Evolutionary conservation across 2,888 invertebrate species (phyloP).

Genomic region (Diadegma fenestrale): DNA sequence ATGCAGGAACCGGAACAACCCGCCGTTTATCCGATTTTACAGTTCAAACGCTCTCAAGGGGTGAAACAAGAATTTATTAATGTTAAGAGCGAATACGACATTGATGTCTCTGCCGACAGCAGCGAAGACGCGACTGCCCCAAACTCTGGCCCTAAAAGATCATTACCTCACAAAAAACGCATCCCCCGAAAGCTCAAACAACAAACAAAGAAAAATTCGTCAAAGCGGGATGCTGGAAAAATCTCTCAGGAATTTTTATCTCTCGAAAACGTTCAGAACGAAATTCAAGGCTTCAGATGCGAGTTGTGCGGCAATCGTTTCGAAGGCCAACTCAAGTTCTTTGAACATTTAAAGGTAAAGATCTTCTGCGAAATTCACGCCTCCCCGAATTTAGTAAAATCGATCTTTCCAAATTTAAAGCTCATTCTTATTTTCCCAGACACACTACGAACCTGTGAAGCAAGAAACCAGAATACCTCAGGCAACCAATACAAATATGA

Average conservation of each 20-base stretch:
- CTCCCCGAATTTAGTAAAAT: neutral
- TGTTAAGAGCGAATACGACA: conserved; percentile 84
- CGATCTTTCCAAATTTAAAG: neutral
- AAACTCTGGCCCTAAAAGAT: conserved; percentile 87
- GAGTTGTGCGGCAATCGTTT: conserved; percentile 92
- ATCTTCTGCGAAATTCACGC: neutral
- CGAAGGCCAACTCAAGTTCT: conserved; percentile 93
- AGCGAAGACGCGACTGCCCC: conserved; percentile 83
- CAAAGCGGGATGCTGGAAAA: conserved; percentile 77
- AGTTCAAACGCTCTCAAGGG: conserved; percentile 80
- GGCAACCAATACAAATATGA: conserved; percentile 82
- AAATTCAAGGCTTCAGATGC: conserved; percentile 88
- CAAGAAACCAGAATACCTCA: conserved; percentile 81
- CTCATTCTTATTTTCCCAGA: conserved; percentile 70
- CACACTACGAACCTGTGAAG: conserved; percentile 83
- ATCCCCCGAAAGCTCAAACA: conserved; percentile 91
- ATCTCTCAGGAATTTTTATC: conserved; percentile 71
- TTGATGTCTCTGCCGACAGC: conserved; percentile 85
- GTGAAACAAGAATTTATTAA: conserved; percentile 82
- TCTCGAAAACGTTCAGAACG: conserved; percentile 69
- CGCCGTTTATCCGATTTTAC: conserved; percentile 78
- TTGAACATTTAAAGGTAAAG: conserved; percentile 92
- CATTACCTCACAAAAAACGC: conserved; percentile 94
- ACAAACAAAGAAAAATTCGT: conserved; percentile 78
- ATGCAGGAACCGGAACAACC: conserved; percentile 79